phyloP scores from a whole-genome alignment of 1,140 invertebrate species.

The Aphidius ervi region DNA sequence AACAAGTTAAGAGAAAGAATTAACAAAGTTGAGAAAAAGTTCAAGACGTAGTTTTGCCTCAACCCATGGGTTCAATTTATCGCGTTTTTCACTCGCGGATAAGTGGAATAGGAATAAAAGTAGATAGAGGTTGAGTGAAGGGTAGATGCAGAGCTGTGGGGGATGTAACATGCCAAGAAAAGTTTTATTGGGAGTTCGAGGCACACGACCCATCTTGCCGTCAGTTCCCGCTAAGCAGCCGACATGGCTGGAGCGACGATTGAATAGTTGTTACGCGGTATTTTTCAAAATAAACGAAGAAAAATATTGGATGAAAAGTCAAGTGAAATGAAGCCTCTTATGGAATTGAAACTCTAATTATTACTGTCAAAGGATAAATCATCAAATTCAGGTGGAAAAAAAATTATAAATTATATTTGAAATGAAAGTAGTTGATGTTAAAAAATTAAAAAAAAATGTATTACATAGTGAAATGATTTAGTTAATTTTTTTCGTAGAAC shows the following conservation, averaged over 20 bases:
- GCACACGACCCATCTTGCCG: constrained; percentile 34
- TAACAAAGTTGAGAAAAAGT: background rate
- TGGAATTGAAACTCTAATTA: too few relatives aligned
- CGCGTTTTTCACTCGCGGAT: constrained; percentile 6
- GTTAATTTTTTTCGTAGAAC: too few relatives aligned
- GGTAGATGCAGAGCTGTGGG: constrained; percentile 15
- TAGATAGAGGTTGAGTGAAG: constrained; percentile 28
- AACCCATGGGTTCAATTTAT: constrained; percentile 24
- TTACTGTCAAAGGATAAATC: too few relatives aligned
- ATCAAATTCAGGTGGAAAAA: too few relatives aligned
- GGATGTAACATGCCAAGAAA: constrained; percentile 21
- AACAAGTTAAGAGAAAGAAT: constrained; percentile 1
- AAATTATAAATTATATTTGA: too few relatives aligned
- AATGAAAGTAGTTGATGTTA: too few relatives aligned
- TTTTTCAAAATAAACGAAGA: too few relatives aligned
- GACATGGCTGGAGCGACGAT: constrained; percentile 40
- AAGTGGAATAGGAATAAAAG: constrained; percentile 24
- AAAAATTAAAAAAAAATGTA: too few relatives aligned
- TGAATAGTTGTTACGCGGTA: too few relatives aligned
- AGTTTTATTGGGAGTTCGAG: constrained; percentile 28
- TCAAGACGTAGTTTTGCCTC: constrained; percentile 9
- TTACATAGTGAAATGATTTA: too few relatives aligned
- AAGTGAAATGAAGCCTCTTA: too few relatives aligned
- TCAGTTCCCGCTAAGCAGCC: constrained; percentile 52
- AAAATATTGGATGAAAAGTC: too few relatives aligned